Conservation (phyloP, 2,888 invertebrate species). For the Melipona bicolor region DNA sequence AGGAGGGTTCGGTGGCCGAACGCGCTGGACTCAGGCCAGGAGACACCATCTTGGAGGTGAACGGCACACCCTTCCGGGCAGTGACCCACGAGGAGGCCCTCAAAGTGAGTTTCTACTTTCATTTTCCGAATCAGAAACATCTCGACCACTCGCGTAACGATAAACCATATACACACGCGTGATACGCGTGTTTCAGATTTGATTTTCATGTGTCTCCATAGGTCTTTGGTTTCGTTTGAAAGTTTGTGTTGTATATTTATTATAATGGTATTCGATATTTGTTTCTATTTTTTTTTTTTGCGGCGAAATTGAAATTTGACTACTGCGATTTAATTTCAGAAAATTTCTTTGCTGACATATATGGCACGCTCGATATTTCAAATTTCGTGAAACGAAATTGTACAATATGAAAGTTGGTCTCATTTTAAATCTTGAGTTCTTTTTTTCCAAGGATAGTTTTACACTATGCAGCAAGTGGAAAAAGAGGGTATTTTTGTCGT, state of each 20-base stretch:
- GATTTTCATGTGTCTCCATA: not conserved
- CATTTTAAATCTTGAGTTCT: too few species aligned
- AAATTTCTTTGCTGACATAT: too few species aligned
- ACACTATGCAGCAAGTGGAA: too few species aligned
- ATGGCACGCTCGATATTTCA: too few species aligned
- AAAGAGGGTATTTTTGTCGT: too few species aligned
- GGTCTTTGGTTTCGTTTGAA: not conserved
- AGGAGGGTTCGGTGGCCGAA: slow-evolving; percentile 95
- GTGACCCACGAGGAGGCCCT: slow-evolving; percentile 97
- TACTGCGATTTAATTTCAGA: too few species aligned
- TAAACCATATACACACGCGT: not conserved
- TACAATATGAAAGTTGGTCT: too few species aligned
- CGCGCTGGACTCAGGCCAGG: slow-evolving; percentile 95
- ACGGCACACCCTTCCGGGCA: slow-evolving; percentile 96
- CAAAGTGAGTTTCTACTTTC: slow-evolving; percentile 87
- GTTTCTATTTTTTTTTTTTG: too few species aligned
- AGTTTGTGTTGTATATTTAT: not conserved
- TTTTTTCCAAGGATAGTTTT: too few species aligned
- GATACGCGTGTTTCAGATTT: not conserved
- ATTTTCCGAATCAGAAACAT: slow-evolving; percentile 22
- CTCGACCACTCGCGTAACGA: not conserved
- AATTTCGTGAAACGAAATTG: too few species aligned
- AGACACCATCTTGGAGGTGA: slow-evolving; percentile 97
- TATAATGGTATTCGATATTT: not conserved
- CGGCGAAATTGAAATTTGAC: too few species aligned